phyloP scores from a whole-genome alignment of 2,888 invertebrate genomes.

The Allolobophora icterica region DNA sequence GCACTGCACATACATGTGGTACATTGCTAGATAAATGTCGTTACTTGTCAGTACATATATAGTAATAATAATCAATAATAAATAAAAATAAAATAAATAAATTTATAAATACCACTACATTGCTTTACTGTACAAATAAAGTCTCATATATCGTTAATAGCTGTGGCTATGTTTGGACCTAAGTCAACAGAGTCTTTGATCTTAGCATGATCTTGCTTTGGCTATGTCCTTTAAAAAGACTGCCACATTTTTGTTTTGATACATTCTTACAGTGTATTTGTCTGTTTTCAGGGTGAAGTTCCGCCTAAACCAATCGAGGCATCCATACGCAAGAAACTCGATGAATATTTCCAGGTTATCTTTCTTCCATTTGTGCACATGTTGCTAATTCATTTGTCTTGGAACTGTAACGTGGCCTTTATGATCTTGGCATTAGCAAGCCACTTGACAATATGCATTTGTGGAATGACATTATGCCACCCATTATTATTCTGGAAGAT shows the following conservation, averaged over 20 bases:
- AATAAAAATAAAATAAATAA: too few species aligned
- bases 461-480: too few species aligned
- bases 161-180: background rate
- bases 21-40: background rate
- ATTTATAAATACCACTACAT: too few species aligned
- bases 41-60: background rate
- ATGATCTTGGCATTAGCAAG: background rate
- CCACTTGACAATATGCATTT: background rate
- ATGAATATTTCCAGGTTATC: background rate
- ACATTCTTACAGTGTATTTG: background rate
- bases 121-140: too few species aligned
- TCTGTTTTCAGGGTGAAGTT: background rate
- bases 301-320: background rate
- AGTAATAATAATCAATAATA: too few species aligned
- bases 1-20: slow-evolving; percentile 5
- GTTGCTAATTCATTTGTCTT: background rate
- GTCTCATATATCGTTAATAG: too few species aligned
- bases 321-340: background rate
- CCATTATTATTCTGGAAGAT: too few species aligned
- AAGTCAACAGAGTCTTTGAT: background rate
- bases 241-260: too few species aligned
- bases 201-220: background rate
- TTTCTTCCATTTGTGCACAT: background rate
- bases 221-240: background rate
- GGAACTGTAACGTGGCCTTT: background rate